Evolutionary conservation across 2,113 vertebrate species (phyloP), one percentile per base, ranked within the genome.

Genomic region (Microtus pennsylvanicus): DNA sequence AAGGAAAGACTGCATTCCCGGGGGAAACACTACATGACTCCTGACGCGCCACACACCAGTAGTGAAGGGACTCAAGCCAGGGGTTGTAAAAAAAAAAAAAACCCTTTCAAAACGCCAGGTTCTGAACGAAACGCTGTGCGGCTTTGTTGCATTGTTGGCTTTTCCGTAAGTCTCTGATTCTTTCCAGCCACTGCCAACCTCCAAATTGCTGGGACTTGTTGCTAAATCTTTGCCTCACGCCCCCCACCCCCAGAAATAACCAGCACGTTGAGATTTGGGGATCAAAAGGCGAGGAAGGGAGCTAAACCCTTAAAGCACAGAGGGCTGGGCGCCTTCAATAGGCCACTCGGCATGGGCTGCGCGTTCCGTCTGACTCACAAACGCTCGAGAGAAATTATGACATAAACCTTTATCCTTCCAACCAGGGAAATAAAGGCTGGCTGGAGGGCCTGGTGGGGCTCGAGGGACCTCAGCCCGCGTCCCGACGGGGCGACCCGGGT

Each of bases 331-430:
- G 89, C 93, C 63, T 87, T 85, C 95, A 28, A 87, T 61, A 97
- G 97, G 94, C 97, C 97, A 96, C 96, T 95, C 75, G 30, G 95
- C 94, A 89, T 28, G 96, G 91, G 91, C 92, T 94, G 95, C 94
- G 96, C 86, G 93, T 82, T 97, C 95, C 87, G 81, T 94, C 96
- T 97, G 97, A 98, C 94, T 97, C 97, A 98, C 94, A 96, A 77
- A 89, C 35, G 96, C 94, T 85, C 63, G 21, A 9, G 69, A 55
- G 21, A n/a, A 65, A 91, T 89, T 83, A 94, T 97, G 97, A 97
- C 97, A 96, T 74, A 95, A 88, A 97, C 93, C 96, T 86, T 83
- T 80, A 94, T 91, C 93, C 90, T 93, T 91, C 90, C 92, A 83
- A 78, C 70, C 94, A 82, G 52, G 69, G 7, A 77, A n/a, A 83